Base-by-base conservation (phyloP, 1,140 invertebrate genomes). In the Contarinia nasturtii region DNA sequence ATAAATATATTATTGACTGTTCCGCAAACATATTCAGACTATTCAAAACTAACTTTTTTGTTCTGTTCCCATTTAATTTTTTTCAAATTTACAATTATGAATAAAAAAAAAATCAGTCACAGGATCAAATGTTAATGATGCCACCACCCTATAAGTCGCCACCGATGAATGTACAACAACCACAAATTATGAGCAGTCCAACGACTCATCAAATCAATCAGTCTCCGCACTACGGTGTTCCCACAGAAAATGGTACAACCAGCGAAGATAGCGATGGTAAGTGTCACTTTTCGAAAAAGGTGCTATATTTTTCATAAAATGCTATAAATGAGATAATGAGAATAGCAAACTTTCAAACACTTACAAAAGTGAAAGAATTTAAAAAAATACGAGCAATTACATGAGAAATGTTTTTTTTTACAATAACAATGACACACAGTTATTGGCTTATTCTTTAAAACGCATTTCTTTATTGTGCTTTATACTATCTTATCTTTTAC, bases 241-340 rank as follows among this genome's bases (percentile, higher is more conserved):
- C 14, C 12, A 14, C 36, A 38, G 47, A 48, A 44, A 48, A 48
- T 44, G 41, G 47, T 43, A 76, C 79, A 22, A 86, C 83, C 10
- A 86, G 82, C 64, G 86, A 89, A 60, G 85, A 88, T 55, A 87
- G 83, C 56, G 85, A 90, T 64, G 86, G 89, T 57, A 86, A 82
- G 27, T 27, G 10, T 27, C 27, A 27, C 27, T 27, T 45, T 33
- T 45, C 17, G n/a, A 21, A 33, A 15, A 27, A 45, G 12, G 17
- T 33, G 15, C 3, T 22, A 21, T n/a, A 44, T 44, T 19, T 17
- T 19, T 43, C 7, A 34, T 8, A 14, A 18, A 8, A 43, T 22
- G 10, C 15, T 5, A 27, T 12, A 12, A 27, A 10, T 27, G 4
- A 27, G 27, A 42, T 44, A 22, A 44, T 44, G 42, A 20, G 27